Base-by-base conservation (phyloP, 1,140 invertebrate species). In the Streblospio benedicti region DNA sequence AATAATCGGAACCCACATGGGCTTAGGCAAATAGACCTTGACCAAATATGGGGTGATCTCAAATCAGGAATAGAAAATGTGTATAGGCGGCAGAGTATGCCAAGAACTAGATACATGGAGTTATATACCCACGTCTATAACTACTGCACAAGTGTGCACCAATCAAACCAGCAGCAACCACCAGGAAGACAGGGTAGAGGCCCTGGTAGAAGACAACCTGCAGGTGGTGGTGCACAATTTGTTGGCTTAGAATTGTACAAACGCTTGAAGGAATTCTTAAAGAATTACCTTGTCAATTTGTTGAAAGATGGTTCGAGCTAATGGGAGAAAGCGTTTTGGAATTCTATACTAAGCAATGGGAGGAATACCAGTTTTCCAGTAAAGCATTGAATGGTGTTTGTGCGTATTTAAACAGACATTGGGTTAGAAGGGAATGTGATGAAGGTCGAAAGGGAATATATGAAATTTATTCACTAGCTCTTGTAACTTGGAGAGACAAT, bases 401-500 rank as follows among this genome's bases (percentile, higher is more conserved):
- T 80, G 85, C 91, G 0, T 99, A 99, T 81, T 81, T 99, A 27
- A 99, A 99, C 82, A 84, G 96, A 65, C 95, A 99, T 77, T 99
- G 96, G 96, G 95, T 99, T 0, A 89, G 93, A 66, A 81, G 96
- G 63, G 94, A 99, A 77, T 95, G 92, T 75, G 95, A 98, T 72
- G 95, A 98, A 77, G 94, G 95, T 0, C 83, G 90, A 32, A 96
- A 95, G 81, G 89, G 90, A 59, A 93, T 98, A 64, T 96, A 96
- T 78, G 93, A 97, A 81, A 94, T 97, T 63, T 99, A 98, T 81
- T 93, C 78, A 56, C 81, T 98, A 45, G 93, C 95, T 30, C 78
- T 99, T 23, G 93, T 97, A n/a, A 96, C 91, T 49, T 99, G 96
- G 96, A 83, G 93, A 63, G 91, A 97, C 75, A 87, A 94, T 72